phyloP scores from a whole-genome alignment of 2,888 invertebrate species.

The Plebejus melissa region DNA sequence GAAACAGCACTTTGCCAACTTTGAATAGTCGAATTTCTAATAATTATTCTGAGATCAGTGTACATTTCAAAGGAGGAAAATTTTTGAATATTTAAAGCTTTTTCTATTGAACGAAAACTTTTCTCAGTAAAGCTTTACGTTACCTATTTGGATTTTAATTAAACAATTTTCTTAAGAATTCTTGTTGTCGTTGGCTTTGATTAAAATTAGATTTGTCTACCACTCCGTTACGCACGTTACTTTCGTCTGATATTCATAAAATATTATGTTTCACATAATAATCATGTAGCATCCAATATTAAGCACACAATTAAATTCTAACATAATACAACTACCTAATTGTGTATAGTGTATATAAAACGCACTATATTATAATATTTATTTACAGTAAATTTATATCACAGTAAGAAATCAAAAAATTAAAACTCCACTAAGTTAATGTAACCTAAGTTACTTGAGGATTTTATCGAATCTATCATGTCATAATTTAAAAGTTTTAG shows the following conservation, averaged over 20 bases:
- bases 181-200: not conserved
- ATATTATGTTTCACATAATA: not conserved
- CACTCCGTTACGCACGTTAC: not conserved
- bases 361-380: no score
- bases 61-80: conserved; percentile 15
- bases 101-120: conserved; percentile 12
- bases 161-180: conserved; percentile 5
- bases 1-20: conserved; percentile 28
- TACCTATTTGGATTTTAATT: conserved; percentile 15
- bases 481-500: no score
- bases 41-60: conserved; percentile 20
- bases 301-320: no score
- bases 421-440: no score
- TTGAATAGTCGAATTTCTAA: conserved; percentile 28
- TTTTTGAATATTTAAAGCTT: conserved; percentile 28
- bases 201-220: not conserved
- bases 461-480: no score
- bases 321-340: no score
- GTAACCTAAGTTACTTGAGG: no score
- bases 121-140: not conserved
- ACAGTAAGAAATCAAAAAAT: no score
- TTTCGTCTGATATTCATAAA: not conserved
- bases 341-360: no score
- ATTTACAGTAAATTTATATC: no score
- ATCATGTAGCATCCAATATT: no score